A percentile compares a stretch with the other conserved stretches of the same genome.
Evolutionary conservation across 2,113 vertebrate genomes (phyloP).

Genomic region (Aythya baeri): DNA sequence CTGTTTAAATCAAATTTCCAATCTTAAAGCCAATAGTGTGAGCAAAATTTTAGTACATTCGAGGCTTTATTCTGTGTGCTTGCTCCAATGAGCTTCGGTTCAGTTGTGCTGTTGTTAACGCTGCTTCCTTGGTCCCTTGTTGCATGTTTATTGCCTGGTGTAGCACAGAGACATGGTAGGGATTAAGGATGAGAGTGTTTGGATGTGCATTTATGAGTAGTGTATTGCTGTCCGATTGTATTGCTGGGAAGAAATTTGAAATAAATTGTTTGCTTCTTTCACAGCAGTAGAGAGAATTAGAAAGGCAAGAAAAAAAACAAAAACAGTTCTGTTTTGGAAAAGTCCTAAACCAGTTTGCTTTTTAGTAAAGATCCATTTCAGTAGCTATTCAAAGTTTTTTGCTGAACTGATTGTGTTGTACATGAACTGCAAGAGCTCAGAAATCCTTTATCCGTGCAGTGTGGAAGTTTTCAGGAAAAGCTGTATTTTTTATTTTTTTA

Average conservation of each 20-base stretch:
- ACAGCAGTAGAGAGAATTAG: background rate
- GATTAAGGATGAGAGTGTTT: background rate
- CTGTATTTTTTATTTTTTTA: background rate
- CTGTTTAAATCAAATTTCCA: background rate
- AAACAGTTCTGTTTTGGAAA: background rate
- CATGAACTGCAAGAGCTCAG: background rate
- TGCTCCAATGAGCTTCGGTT: background rate
- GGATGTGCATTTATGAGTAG: background rate
- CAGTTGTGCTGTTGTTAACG: background rate
- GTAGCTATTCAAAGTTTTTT: background rate
- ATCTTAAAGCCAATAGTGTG: background rate
- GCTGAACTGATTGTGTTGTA: fast-evolving
- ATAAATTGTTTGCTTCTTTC: background rate
- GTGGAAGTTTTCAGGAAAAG: background rate
- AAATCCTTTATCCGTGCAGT: background rate
- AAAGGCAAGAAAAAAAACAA: background rate
- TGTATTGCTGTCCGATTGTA: background rate
- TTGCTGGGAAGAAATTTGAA: background rate
- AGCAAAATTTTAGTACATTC: background rate
- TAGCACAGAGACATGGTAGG: background rate
- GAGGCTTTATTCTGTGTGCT: background rate
- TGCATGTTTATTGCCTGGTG: background rate
- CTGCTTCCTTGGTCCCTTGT: background rate
- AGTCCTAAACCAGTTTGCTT: background rate
- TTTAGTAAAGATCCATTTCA: background rate